Conservation (phyloP, 2,888 invertebrate genomes). For the Nomada fabriciana region DNA sequence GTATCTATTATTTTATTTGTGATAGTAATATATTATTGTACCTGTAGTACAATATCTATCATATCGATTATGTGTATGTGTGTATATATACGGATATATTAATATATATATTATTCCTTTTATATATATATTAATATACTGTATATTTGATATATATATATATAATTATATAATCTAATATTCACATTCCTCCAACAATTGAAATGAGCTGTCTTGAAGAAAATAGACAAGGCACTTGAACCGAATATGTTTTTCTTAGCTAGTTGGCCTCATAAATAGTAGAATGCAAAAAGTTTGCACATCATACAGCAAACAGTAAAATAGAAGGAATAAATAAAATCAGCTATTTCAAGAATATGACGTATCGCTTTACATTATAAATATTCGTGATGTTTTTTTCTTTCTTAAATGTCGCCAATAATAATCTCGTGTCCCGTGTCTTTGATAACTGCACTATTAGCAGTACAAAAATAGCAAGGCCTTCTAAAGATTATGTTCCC, state of each 20-base stretch:
- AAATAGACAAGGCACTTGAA: slow-evolving; percentile 84
- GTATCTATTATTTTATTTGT: slow-evolving; percentile 68
- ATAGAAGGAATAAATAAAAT: slow-evolving; percentile 70
- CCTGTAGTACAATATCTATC: slow-evolving; percentile 65
- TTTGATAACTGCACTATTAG: slow-evolving; percentile 50
- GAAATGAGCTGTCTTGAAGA: slow-evolving; percentile 84
- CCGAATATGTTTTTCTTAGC: slow-evolving; percentile 82
- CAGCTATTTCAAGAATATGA: slow-evolving; percentile 69
- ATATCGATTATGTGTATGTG: slow-evolving; percentile 62
- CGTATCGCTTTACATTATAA: slow-evolving; percentile 64
- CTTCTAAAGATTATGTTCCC: slow-evolving; percentile 71
- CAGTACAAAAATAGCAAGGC: slow-evolving; percentile 64
- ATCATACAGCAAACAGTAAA: slow-evolving; percentile 71
- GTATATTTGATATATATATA: slow-evolving; percentile 46
- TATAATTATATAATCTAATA: slow-evolving; percentile 77
- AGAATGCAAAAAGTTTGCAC: slow-evolving; percentile 73
- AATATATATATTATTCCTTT: slow-evolving; percentile 45
- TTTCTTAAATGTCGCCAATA: slow-evolving; percentile 51
- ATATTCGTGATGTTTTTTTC: slow-evolving; percentile 60
- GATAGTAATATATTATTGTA: slow-evolving; percentile 66
- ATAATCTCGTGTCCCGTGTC: slow-evolving; percentile 60
- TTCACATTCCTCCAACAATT: slow-evolving; percentile 84
- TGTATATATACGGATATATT: slow-evolving; percentile 55
- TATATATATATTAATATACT: slow-evolving; percentile 55
- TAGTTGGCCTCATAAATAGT: slow-evolving; percentile 82